Evolutionary conservation across 2,888 invertebrate species (phyloP).

Genomic region (Drosophila borealis): DNA sequence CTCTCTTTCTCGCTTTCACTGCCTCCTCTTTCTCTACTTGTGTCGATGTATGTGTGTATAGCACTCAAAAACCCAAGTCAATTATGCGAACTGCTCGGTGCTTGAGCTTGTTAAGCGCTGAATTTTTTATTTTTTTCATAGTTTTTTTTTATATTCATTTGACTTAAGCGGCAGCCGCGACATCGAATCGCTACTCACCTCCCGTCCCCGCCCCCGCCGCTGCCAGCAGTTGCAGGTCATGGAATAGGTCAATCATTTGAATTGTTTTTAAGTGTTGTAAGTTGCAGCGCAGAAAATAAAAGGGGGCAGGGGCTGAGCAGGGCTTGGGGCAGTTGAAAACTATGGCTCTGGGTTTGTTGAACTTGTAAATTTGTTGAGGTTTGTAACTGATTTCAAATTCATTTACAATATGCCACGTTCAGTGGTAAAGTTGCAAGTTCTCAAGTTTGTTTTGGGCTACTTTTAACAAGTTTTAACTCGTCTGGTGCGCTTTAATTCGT

Average conservation of each 20-base stretch:
- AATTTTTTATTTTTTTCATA: constrained; percentile 17
- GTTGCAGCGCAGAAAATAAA: constrained; percentile 39
- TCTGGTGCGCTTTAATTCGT: too few species aligned
- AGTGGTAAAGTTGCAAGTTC: background rate
- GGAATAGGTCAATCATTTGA: constrained; percentile 78
- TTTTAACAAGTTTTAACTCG: background rate
- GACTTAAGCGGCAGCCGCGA: constrained; percentile 42
- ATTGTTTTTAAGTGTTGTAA: constrained; percentile 77
- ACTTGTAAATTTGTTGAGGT: constrained; percentile 5
- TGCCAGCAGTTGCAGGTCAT: constrained; percentile 53
- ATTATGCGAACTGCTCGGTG: constrained; percentile 63
- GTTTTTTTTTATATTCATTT: constrained; percentile 24
- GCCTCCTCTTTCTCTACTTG: constrained; percentile 5
- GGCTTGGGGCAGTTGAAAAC: constrained; percentile 1
- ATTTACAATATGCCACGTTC: background rate
- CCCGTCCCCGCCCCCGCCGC: constrained; percentile 12
- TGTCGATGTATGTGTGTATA: constrained; percentile 21
- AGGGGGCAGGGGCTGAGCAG: constrained; percentile 1
- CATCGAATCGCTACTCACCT: constrained; percentile 37
- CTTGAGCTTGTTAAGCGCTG: constrained; percentile 73
- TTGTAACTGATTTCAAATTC: background rate
- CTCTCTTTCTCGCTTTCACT: constrained; percentile 3
- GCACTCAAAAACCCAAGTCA: constrained; percentile 66
- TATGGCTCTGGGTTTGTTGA: constrained; percentile 18
- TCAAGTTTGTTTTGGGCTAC: background rate